phyloP scores from a whole-genome alignment of 2,113 vertebrate species.

The Zingel zingel region DNA sequence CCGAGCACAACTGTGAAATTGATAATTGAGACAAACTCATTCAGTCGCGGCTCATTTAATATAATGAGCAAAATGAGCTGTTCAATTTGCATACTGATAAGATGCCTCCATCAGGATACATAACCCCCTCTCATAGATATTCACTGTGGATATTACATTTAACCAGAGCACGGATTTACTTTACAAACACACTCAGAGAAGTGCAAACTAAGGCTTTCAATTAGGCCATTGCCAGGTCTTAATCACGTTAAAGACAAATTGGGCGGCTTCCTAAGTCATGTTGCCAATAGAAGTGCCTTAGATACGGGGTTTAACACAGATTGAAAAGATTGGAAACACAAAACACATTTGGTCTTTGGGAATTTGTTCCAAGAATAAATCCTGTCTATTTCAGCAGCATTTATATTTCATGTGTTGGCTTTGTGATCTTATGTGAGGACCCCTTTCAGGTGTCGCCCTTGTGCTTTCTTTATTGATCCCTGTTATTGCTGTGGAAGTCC shows the following conservation, averaged over 20 bases:
- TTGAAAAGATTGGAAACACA: constrained; percentile 42
- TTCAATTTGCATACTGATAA: constrained; percentile 80
- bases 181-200: constrained; percentile 81
- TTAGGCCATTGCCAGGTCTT: constrained; percentile 79
- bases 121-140: constrained; percentile 45
- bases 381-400: constrained; percentile 57
- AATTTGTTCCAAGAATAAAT: constrained; percentile 44
- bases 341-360: constrained; percentile 34
- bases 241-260: constrained; percentile 81
- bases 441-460: constrained; percentile 46
- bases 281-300: constrained; percentile 34
- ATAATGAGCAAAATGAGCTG: constrained; percentile 79
- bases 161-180: constrained; percentile 82
- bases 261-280: constrained; percentile 64
- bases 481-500: constrained; percentile 69
- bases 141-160: constrained; percentile 78
- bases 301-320: constrained; percentile 2
- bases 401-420: constrained; percentile 71
- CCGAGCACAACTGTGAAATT: constrained; percentile 66
- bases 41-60: constrained; percentile 80
- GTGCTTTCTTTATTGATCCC: constrained; percentile 68
- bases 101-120: constrained; percentile 70
- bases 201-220: constrained; percentile 80
- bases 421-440: constrained; percentile 57
- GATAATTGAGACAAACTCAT: constrained; percentile 82